These are phyloP conservation scores for Dendrocincla tyrannina DNA, from an alignment of 2,797 vertebrate genomes.

Conservation along the genomic window DNA sequence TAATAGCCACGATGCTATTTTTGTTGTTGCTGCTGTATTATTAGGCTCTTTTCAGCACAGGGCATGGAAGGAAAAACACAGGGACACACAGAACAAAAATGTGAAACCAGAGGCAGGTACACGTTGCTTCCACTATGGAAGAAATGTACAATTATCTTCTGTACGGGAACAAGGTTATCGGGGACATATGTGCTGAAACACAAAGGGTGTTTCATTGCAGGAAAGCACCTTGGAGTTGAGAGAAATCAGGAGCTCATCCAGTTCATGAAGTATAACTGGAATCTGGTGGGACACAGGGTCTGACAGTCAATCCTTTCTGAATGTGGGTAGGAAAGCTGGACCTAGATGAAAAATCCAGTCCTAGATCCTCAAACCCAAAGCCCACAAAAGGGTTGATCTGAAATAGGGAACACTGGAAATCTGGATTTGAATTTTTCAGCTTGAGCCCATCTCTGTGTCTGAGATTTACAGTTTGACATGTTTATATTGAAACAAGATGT, in stretches of 20 bases:
- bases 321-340: not conserved
- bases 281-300: fast-evolving
- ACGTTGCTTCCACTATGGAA: fast-evolving
- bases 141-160: not conserved
- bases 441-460: conserved; percentile 32
- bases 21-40: not conserved
- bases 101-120: not conserved
- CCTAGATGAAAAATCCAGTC: not conserved
- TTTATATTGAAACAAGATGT: conserved; percentile 67
- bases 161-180: not conserved
- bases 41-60: not conserved
- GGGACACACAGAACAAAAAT: not conserved
- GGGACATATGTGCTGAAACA: not conserved
- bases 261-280: not conserved
- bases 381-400: not conserved
- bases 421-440: conserved; percentile 44
- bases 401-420: not conserved
- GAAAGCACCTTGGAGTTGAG: not conserved
- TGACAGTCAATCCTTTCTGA: fast-evolving
- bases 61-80: not conserved
- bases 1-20: not conserved
- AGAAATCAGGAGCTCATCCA: not conserved
- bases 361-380: not conserved
- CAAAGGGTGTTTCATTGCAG: fast-evolving
- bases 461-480: conserved; percentile 63